Evolutionary conservation across 2,888 invertebrate genomes (phyloP), one percentile per base, ranked within the genome.

Genomic region (Campoplex nolae): DNA sequence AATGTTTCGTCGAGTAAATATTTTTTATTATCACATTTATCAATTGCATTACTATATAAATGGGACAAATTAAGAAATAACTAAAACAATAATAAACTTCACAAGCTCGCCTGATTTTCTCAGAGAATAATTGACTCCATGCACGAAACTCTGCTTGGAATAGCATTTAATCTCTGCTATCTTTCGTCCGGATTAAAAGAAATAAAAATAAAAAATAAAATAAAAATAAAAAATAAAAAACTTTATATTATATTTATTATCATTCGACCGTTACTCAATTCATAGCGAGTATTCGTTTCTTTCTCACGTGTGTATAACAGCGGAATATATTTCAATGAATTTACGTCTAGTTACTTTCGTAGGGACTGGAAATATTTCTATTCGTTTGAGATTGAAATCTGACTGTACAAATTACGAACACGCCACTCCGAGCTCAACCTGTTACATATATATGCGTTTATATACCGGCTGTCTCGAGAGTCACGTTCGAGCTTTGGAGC

Each of bases 371-470:
- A 86, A 77, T 84, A 86, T 84, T 84, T 86, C 84, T 81, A 86
- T 81, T 78, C 80, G 84, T 81, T 84, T 58, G 42, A 80, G 86
- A 86, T 86, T 65, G 76, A 80, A 76, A 86, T 86, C 86, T 81
- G 73, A 70, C 80, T 73, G 73, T 77, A 86, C 86, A 86, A 86
- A 86, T 86, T 86, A 84, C 84, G 84, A 78, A 84, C 84, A 84
- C 77, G 76, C 67, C 81, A 84, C 78, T 62, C 75, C 28, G 70
- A 67, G 79, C 71, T 83, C 80, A 80, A 86, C 80, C 56, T 82
- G 65, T 28, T 78, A 51, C 35, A 35, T 76, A 56, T 71, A 32
- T 65, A 67, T 65, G 45, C 38, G 8, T 54, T 4, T 81, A 45
- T 78, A 54, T 77, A 38, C 32, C 67, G 67, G 58, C 58, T 58